Base-by-base conservation (phyloP, 2,797 vertebrate genomes). In the Pseudochromis fuscus region DNA sequence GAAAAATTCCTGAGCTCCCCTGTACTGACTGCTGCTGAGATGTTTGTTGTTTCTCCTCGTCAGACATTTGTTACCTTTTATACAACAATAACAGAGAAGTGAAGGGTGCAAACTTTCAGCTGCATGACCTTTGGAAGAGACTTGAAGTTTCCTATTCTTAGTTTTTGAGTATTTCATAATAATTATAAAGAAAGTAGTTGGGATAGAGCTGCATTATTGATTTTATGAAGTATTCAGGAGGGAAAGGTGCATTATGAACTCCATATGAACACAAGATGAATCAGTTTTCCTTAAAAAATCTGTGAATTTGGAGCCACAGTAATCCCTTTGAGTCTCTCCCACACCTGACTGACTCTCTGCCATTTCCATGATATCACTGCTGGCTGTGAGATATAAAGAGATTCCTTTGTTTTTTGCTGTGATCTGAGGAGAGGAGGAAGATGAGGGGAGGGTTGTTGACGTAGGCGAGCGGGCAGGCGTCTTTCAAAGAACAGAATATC, bases 321-420 rank as follows among this genome's bases (percentile, higher is more conserved):
- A 50, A 79, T 77, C 67, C 77, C 59, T 84, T 51, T 77, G 57
- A 81, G 64, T 77, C 38, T 74, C 59, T 65, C 66, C 48, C 58
- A 72, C 79, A 88, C 76, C 72, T 88, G 79, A 77, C 72, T 62
- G 51, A 51, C 69, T 74, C 70, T 75, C 69, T 76, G 74, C 28
- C 56, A 80, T 83, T 83, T 88, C 87, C 87, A 85, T 87, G 79
- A 87, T 72, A 81, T 85, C 87, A 88, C 84, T 15, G 53, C 69
- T 84, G 83, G 71, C 81, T 84, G 61, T 77, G 48, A 82, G 72
- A 81, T 75, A 64, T 2, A 67, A 57, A 79, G 57, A 72, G 53
- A 52, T 68, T 67, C 50, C 68, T 84, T 75, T 79, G 70, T 79
- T 73, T 79, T 73, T 85, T 49, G 46, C 49, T 65, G 50, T 0